Base-by-base conservation (phyloP, 2,888 invertebrate species). In the Rhodophaea formosa region DNA sequence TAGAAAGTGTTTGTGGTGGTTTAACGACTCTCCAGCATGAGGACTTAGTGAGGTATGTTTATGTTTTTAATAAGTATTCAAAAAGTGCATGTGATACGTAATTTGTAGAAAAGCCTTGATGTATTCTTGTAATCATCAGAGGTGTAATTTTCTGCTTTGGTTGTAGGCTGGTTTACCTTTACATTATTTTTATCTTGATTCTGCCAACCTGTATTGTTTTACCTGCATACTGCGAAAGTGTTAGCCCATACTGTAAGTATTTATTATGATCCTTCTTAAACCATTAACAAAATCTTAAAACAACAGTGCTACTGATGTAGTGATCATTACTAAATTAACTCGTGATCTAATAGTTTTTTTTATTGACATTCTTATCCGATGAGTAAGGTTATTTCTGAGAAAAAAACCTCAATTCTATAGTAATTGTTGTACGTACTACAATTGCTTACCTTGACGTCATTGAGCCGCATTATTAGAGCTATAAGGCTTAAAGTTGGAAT, bases 1-100 rank as follows among this genome's bases (percentile, higher is more conserved):
- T 87, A 86, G 84, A 86, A 88, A 89, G 84, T 84, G 75, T 67
- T 61, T 59, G 57, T 64, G 82, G 80, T 70, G 71, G 69, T 75
- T 79, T 72, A 64, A 69, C 68, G 60, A 58, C 58, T 60, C 63
- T 57, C 59, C 71, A 65, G 66, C 77, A 65, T 67, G 60, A 59
- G 64, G 62, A 61, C 57, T 32, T 45, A 59, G 45, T 69, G 53
- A 70, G 68, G 75, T 76, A 65, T 68, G 71, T 69, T 17, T 14
- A 14, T n/a, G 14, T 39, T 55, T 55, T 55, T 54, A 44, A n/a
- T 54, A 15, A 15, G 0, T 32, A 35, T 12, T 12, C 5, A 10
- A n/a, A 39, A 39, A 12, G 39, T 39, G 39, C n/a, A 39, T 39
- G 1, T 6, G 1, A 39, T n/a, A n/a, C 12, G 10, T n/a, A 1